These are phyloP conservation scores for Fundulus diaphanus DNA, from an alignment of 2,797 vertebrate species.

Conservation along the genomic window DNA sequence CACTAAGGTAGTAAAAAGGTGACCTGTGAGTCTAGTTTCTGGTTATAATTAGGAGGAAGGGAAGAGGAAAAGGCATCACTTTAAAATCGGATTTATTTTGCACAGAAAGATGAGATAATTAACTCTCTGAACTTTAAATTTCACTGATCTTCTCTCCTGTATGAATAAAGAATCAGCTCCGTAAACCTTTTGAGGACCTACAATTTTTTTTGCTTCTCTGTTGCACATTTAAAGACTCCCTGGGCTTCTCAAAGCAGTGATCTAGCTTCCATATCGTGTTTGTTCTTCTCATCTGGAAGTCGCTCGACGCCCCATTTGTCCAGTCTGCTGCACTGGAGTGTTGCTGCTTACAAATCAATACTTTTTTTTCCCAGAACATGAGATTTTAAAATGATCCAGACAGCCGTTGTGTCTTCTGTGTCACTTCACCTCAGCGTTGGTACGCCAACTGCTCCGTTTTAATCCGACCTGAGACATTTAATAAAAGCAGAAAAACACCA, in stretches of 20 bases:
- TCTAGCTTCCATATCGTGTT: conserved; percentile 35
- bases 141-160: background rate
- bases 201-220: background rate
- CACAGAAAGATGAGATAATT: conserved; percentile 5
- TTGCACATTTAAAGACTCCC: conserved; percentile 17
- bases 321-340: conserved; percentile 27
- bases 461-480: conserved; percentile 36
- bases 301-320: conserved; percentile 61
- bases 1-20: no score
- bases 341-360: conserved; percentile 65
- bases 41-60: background rate
- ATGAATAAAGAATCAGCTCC: background rate
- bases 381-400: conserved; percentile 58
- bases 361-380: conserved; percentile 41
- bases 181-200: background rate
- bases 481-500: conserved; percentile 10
- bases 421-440: conserved; percentile 34
- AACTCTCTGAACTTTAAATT: background rate
- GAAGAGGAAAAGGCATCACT: background rate
- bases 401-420: conserved; percentile 56
- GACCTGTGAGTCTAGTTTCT: background rate
- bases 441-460: conserved; percentile 26
- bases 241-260: conserved; percentile 29
- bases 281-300: conserved; percentile 43
- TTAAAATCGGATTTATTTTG: background rate